Evolutionary conservation across 2,113 vertebrate genomes (phyloP), one percentile per base, ranked within the genome.

Genomic region (Malurus cyaneus): DNA sequence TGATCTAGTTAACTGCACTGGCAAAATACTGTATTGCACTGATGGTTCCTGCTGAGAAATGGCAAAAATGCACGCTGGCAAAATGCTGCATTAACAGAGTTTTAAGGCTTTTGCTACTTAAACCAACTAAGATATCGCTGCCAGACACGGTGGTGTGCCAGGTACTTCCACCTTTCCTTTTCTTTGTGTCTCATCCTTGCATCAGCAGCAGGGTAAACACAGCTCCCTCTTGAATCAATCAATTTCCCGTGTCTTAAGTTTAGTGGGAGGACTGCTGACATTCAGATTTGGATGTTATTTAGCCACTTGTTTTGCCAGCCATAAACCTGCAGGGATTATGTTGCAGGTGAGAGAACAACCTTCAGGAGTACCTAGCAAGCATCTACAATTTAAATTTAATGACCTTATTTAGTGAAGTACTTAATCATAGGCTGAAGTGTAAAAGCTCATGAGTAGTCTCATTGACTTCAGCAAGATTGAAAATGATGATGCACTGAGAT

Each of bases 361-460:
- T 97, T 95, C 82, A 78, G 71, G 77, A 96, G 80, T 67, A 96
- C 83, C 80, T 89, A 92, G 92, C 72, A 74, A 86, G 69, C 80
- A 95, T 84, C 95, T 94, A 89, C 92, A 94, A 95, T 96, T 95
- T 95, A 80, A 93, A 95, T 95, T 92, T 88, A 96, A 96, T 93
- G 89, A 82, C 76, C 82, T 91, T 95, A 73, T 94, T 97, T 96
- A 93, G 93, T 70, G 72, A 93, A 96, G 93, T 86, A 87, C 64
- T 96, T 96, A 96, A 96, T 95, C 93, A 93, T 83, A 95, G 76
- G 76, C 82, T 94, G 89, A 89, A 95, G 81, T 88, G 69, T 94
- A 86, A 83, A 92, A 89, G 64, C 82, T 93, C 76, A 41, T 80
- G 76, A 90, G 71, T 88, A 78, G 67, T 96, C 82, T 88, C 76